Conservation (phyloP, 2,113 vertebrate genomes). For the Myrmophylax atrothorax region DNA sequence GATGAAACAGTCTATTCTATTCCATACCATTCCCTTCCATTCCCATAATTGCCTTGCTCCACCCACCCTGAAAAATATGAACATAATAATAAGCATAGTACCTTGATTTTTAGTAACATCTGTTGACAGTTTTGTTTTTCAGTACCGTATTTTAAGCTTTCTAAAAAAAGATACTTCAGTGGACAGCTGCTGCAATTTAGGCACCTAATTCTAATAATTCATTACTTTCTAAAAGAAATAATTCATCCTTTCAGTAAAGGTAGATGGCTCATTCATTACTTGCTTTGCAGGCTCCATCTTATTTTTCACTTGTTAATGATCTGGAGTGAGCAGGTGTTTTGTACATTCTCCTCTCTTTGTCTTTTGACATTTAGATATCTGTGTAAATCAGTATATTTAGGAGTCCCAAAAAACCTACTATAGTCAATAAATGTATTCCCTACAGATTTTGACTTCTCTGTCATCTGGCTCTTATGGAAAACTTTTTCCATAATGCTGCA, state of each 20-base stretch:
- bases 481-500: not conserved
- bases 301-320: not conserved
- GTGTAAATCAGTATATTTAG: not conserved
- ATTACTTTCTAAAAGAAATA: not conserved
- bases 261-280: not conserved
- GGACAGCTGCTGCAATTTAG: not conserved
- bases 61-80: not conserved
- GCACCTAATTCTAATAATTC: not conserved
- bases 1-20: not conserved
- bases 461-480: not conserved
- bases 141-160: not conserved
- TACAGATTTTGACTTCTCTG: not conserved
- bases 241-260: not conserved
- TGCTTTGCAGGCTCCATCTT: not conserved
- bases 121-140: not conserved
- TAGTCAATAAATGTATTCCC: not conserved
- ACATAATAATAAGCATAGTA: not conserved
- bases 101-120: not conserved
- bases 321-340: not conserved
- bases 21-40: not conserved
- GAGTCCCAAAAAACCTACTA: not conserved
- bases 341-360: not conserved
- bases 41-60: not conserved
- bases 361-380: not conserved
- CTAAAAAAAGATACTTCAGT: not conserved